Evolutionary conservation across 1,140 invertebrate genomes (phyloP), one percentile per base, ranked within the genome.

Genomic region (Oppia nitens): DNA sequence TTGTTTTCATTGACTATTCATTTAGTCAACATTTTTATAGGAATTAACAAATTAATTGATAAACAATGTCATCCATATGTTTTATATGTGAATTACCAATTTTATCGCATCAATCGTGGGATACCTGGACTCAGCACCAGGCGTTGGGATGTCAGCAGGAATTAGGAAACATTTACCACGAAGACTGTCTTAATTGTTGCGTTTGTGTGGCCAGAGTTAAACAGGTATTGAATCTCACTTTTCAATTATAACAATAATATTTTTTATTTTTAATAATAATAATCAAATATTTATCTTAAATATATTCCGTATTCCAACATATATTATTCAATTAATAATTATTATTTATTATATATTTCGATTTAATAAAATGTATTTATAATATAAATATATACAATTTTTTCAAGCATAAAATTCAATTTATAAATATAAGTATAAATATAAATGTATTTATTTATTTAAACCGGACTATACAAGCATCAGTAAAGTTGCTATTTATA

Each of bases 21-120:
- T 9, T 40, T 40, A 40, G 32, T 40, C 32, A 40, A 9, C 6
- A 17, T 40, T 40, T 40, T 40, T 40, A 40, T 40, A 40, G 32
- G 32, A 40, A 40, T 40, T 40, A 40, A 17, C n/a, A 40, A 9
- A 9, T 17, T 40, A 17, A 17, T 40, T 40, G 6, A 17, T 40
- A 40, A 40, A 67, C 52, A 53, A 70, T 70, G 69, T 68, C 66
- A 53, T 68, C 67, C 27, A 58, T 92, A 73, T 93, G 88, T 75
- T 93, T 92, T 75, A 86, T 92, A 63, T 93, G 89, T 81, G 90
- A 92, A 74, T 78, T 92, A 66, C 88, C 88, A 62, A 92, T 92
- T 69, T 77, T 91, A 66, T 88, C 84, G 60, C 87, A 92, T 74
- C 88, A 92, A 56, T 65, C 58, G 24, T 63, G 59, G 47, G 58